phyloP scores from a whole-genome alignment of 2,888 invertebrate genomes.

The Vanessa cardui region DNA sequence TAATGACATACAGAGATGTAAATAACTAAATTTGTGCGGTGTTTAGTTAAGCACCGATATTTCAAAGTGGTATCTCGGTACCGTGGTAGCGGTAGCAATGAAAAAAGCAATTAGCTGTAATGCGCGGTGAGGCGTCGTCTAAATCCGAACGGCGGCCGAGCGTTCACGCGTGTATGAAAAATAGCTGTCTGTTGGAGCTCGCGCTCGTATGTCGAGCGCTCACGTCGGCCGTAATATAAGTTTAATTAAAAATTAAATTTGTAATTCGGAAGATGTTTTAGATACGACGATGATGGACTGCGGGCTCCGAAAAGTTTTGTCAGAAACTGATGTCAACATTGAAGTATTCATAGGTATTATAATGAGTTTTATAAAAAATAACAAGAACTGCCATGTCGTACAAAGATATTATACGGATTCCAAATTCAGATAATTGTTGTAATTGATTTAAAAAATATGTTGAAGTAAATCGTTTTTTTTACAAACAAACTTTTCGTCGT shows the following conservation, averaged over 20 bases:
- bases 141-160: slow-evolving; percentile 64
- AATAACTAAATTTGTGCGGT: background rate
- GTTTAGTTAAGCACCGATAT: slow-evolving; percentile 5
- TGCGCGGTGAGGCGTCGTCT: slow-evolving; percentile 52
- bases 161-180: slow-evolving; percentile 80
- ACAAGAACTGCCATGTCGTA: no score
- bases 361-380: no score
- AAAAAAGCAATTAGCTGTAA: slow-evolving; percentile 80
- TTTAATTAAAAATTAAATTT: slow-evolving; percentile 1
- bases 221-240: background rate
- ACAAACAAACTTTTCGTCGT: no score
- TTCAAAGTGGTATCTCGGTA: background rate
- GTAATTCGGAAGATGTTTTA: background rate
- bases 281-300: no score
- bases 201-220: slow-evolving; percentile 26
- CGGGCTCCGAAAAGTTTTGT: no score
- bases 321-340: no score
- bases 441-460: no score
- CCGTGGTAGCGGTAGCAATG: slow-evolving; percentile 40
- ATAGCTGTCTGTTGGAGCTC: slow-evolving; percentile 57
- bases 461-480: no score
- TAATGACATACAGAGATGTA: background rate
- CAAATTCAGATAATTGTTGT: no score
- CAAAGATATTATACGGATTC: no score
- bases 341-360: no score